Evolutionary conservation across 2,888 invertebrate species (phyloP).

Genomic region (Labia minor): DNA sequence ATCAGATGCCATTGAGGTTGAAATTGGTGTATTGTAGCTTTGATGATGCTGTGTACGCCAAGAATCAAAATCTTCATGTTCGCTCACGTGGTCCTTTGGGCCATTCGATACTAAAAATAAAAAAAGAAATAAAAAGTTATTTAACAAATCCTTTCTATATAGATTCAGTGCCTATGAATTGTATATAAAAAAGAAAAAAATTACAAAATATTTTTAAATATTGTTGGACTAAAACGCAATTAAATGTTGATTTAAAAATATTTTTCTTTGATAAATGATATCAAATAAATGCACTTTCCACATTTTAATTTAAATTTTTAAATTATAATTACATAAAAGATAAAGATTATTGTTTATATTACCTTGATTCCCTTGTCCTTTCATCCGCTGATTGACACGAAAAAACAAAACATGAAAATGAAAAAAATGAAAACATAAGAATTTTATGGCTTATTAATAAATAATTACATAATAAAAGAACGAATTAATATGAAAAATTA

Average conservation of each 20-base stretch:
- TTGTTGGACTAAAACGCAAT: too few species aligned
- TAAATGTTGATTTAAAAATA: too few species aligned
- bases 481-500: constrained; percentile 28
- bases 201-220: too few species aligned
- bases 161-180: too few species aligned
- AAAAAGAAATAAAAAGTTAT: constrained; percentile 3
- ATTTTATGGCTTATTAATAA: constrained; percentile 26
- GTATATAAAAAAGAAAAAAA: too few species aligned
- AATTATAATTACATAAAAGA: not conserved
- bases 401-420: constrained; percentile 45
- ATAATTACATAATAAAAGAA: constrained; percentile 25
- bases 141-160: constrained; percentile 18
- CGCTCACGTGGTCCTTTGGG: constrained; percentile 67
- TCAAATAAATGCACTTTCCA: too few species aligned
- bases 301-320: not conserved
- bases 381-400: constrained; percentile 57
- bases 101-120: constrained; percentile 54
- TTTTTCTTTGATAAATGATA: too few species aligned
- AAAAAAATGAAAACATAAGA: constrained; percentile 35
- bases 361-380: constrained; percentile 79
- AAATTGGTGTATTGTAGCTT: constrained; percentile 35
- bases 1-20: constrained; percentile 59
- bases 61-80: constrained; percentile 66
- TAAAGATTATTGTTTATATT: constrained; percentile 36
- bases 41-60: constrained; percentile 64